Percentiles rank a stretch among this genome's conserved stretches.
These are phyloP conservation scores for Dermochelys coriacea DNA, from an alignment of 2,797 vertebrate genomes.

Conservation along the genomic window DNA sequence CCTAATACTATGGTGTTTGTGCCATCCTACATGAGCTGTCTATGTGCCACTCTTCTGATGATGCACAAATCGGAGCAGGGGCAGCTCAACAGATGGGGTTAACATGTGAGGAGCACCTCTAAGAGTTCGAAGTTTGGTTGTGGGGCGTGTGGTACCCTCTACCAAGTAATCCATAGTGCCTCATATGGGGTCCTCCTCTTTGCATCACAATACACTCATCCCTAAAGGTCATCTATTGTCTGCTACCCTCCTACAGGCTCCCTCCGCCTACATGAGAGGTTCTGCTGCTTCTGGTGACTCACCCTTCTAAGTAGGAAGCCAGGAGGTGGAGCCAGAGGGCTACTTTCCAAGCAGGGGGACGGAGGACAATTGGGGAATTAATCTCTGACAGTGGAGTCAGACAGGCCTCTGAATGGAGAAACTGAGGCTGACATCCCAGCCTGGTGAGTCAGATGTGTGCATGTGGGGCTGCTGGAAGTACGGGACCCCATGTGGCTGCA, in stretches of 20 bases:
- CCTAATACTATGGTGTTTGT: neutral
- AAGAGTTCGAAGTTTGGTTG: neutral
- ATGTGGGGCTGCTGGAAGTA: neutral
- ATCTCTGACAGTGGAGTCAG: conserved; percentile 2
- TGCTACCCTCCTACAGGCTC: neutral
- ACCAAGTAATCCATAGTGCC: neutral
- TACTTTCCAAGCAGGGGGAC: conserved; percentile 40
- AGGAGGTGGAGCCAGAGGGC: conserved; percentile 60
- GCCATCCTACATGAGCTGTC: neutral
- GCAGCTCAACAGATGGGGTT: neutral
- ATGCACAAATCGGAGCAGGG: neutral
- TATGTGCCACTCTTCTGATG: neutral
- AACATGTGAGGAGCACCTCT: neutral
- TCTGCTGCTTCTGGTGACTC: conserved; percentile 11
- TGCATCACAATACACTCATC: neutral
- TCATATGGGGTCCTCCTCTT: neutral
- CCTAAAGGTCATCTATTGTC: neutral
- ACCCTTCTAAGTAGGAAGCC: conserved; percentile 37
- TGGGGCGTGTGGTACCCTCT: neutral
- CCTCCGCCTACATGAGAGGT: neutral
- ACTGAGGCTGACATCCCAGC: neutral
- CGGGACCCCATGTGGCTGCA: neutral
- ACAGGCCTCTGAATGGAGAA: neutral
- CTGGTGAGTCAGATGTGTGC: neutral
- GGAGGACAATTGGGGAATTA: conserved; percentile 42